Conservation (phyloP, 64 coral and sea anemone species). For the Hydrozoanthus tunicans region DNA sequence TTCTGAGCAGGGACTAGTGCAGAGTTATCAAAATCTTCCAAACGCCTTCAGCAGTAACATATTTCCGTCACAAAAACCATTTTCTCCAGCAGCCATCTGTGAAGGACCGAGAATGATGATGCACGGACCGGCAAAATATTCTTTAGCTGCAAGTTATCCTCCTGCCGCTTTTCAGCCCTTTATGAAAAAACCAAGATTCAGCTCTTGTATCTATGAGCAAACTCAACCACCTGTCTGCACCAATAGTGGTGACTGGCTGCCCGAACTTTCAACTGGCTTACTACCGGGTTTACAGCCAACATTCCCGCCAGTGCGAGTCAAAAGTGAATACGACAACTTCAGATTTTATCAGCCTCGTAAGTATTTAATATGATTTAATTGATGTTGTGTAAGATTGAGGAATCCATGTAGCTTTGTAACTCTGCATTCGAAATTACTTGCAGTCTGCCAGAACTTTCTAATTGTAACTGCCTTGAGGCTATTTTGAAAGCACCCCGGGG, state of each 20-base stretch:
- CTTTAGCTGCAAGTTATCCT: not conserved
- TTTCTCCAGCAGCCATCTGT: not conserved
- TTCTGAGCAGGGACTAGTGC: conserved; percentile 23
- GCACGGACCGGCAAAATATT: conserved; percentile 3
- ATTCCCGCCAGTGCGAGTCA: conserved; percentile 7
- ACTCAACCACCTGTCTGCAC: not conserved
- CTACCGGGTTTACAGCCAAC: not conserved
- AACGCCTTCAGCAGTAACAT: not conserved
- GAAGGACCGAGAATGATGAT: conserved; percentile 40
- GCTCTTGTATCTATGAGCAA: conserved; percentile 26
- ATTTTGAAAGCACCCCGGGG: conserved; percentile 17
- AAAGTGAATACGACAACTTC: conserved; percentile 20
- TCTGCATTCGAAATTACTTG: not conserved
- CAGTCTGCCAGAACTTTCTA: conserved; percentile 11
- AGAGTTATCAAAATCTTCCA: not conserved
- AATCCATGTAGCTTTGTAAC: not conserved
- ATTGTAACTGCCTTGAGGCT: not conserved
- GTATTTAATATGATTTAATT: conserved; percentile 1
- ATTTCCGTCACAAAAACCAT: not conserved
- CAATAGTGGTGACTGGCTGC: not conserved
- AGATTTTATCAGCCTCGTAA: conserved; percentile 45
- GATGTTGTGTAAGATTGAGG: not conserved
- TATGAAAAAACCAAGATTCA: conserved; percentile 31
- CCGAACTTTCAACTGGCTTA: not conserved
- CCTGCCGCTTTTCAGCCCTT: not conserved